A percentile compares a stretch with the other conserved stretches of the same genome.
Conservation (phyloP, 37 sponge, comb jelly and placozoan genomes). For the Hormiphora californensis region DNA sequence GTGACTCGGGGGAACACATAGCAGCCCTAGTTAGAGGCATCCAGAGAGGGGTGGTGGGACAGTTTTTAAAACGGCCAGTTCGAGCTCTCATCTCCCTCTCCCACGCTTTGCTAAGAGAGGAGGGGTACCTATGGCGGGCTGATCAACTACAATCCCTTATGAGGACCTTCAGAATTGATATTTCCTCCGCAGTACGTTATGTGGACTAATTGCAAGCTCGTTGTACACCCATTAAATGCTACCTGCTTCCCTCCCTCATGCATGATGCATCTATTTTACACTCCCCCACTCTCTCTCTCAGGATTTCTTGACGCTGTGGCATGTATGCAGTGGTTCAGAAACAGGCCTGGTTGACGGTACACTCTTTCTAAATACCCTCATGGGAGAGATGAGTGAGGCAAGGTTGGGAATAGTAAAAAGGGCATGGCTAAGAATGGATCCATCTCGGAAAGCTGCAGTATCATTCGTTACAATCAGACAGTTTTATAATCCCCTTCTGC, state of each 20-base stretch:
- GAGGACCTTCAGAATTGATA: constrained; percentile 12
- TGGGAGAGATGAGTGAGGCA: constrained; percentile 38
- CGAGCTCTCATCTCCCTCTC: neutral
- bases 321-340: neutral
- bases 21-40: too few species aligned
- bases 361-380: neutral
- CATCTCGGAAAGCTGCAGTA: neutral
- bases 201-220: too few species aligned
- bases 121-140: constrained; percentile 19
- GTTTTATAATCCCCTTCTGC: constrained; percentile 49
- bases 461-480: constrained; percentile 11
- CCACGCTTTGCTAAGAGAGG: constrained; percentile 16
- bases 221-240: too few species aligned
- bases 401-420: constrained; percentile 8
- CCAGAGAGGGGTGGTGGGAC: too few species aligned
- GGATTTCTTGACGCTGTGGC: constrained; percentile 14
- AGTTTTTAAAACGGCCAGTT: too few species aligned
- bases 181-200: neutral
- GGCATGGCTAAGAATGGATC: constrained; percentile 43
- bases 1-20: too few species aligned
- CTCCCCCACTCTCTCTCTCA: too few species aligned
- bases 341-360: constrained; percentile 21
- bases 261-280: too few species aligned
- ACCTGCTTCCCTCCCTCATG: too few species aligned
- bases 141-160: constrained; percentile 13